Conservation (phyloP, 2,888 invertebrate genomes). For the Pollenia labialis region DNA sequence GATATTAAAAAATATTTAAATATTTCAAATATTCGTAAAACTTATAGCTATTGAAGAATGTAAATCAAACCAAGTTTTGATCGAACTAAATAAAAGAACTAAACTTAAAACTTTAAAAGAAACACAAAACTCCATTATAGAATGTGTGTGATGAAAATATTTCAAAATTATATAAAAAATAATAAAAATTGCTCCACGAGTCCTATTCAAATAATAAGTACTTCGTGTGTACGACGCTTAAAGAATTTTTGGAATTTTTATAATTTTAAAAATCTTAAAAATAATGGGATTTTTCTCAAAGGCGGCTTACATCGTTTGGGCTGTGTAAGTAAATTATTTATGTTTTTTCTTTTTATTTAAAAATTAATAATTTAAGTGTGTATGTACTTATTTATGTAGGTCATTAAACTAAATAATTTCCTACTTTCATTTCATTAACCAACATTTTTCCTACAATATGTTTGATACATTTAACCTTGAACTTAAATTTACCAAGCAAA, state of each 20-base stretch:
- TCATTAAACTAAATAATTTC: conserved; percentile 5
- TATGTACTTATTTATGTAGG: too few relatives aligned
- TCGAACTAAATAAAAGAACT: background rate
- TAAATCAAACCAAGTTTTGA: background rate
- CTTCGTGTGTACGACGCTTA: conserved; percentile 6
- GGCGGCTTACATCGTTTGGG: conserved; percentile 91
- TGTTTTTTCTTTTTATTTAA: background rate
- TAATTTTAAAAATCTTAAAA: conserved; percentile 54
- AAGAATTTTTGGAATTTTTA: conserved; percentile 58
- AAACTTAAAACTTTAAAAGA: background rate
- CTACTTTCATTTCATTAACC: conserved; percentile 19
- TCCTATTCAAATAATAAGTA: conserved; percentile 38
- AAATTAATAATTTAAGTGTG: background rate
- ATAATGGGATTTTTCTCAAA: conserved; percentile 91
- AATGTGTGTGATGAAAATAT: conserved; percentile 64
- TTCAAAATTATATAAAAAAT: conserved; percentile 16
- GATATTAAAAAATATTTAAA: too few relatives aligned
- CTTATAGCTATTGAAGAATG: too few relatives aligned
- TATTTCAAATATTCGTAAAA: too few relatives aligned
- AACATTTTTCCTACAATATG: conserved; percentile 4
- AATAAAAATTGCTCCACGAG: conserved; percentile 42
- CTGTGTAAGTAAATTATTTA: conserved; percentile 87
- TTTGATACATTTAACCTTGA: conserved; percentile 50
- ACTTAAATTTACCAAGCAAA: conserved; percentile 30
- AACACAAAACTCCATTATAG: conserved; percentile 18